Base-by-base conservation (phyloP, 2,888 invertebrate species). In the Andrena trimmerana region DNA sequence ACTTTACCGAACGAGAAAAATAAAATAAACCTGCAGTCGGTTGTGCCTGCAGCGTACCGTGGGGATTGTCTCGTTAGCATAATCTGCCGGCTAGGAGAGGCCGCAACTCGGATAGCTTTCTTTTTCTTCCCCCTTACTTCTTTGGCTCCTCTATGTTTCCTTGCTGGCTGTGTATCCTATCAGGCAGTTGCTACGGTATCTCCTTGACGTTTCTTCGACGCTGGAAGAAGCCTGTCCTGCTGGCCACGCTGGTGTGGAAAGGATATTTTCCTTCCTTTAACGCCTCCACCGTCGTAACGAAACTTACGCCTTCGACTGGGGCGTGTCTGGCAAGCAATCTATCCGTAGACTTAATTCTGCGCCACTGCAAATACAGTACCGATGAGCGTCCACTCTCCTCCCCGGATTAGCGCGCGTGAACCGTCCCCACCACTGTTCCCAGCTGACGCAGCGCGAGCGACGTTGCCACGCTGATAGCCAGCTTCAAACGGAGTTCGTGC, bases 21-120 rank as follows among this genome's bases (percentile, higher is more conserved):
- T 78, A 86, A 80, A 83, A 75, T 81, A 78, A 87, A 75, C 63
- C 68, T 71, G 67, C 71, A 76, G 78, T 83, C 83, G 85, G 81
- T 84, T 88, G 83, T 78, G 84, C 77, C 81, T 68, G 75, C 62
- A 81, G 79, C 72, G 84, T 78, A 87, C 82, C 84, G 75, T 75
- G 78, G 84, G 89, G 89, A 89, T 92, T 88, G 89, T 89, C 90
- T 92, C 89, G 91, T 92, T 92, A 92, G 91, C 92, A 92, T 92
- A 92, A 92, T 92, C 91, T 89, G 85, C 83, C 88, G 33, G n/a
- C 57, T 42, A 66, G 88, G 85, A 91, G 88, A 88, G 87, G 88
- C 87, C 89, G 88, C 81, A 83, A 88, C 83, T 88, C 87, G 77
- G 67, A 80, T 84, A 73, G 83, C 63, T 67, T 80, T 81, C 48